These are phyloP conservation scores for Harpegnathos saltator DNA, from an alignment of 1,140 invertebrate species.

Conservation along the genomic window DNA sequence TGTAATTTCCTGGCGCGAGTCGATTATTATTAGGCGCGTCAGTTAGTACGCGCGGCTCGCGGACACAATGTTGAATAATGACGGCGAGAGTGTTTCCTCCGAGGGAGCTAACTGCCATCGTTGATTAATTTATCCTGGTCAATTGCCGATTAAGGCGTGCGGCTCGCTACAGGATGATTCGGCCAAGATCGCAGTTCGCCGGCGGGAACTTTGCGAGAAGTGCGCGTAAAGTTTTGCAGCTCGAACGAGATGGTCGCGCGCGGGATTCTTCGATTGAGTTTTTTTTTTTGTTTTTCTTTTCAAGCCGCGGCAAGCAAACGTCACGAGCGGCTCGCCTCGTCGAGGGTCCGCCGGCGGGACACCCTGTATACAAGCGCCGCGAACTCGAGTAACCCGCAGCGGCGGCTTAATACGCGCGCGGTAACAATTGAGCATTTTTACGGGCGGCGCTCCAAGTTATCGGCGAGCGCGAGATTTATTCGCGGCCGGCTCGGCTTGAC, in stretches of 20 bases:
- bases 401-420: slow-evolving; percentile 41
- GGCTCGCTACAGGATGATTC: neutral
- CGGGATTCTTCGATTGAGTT: too few relatives aligned
- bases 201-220: too few relatives aligned
- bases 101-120: slow-evolving; percentile 43
- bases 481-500: slow-evolving; percentile 39
- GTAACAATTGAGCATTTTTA: slow-evolving; percentile 55
- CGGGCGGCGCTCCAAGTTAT: slow-evolving; percentile 35
- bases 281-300: too few relatives aligned
- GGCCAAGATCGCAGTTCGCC: neutral
- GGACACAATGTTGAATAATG: slow-evolving; percentile 40
- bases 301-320: neutral
- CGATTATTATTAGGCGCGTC: neutral
- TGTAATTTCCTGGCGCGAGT: neutral
- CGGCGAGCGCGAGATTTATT: slow-evolving; percentile 44
- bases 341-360: neutral
- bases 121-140: slow-evolving; percentile 42
- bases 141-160: slow-evolving; percentile 36
- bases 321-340: too few relatives aligned
- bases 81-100: slow-evolving; percentile 47
- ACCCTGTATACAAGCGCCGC: slow-evolving; percentile 36
- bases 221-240: too few relatives aligned
- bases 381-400: slow-evolving; percentile 47
- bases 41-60: neutral
- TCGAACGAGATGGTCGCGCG: too few relatives aligned